Conservation (phyloP, 2,113 vertebrate genomes). For the Micronycteris hirsuta region DNA sequence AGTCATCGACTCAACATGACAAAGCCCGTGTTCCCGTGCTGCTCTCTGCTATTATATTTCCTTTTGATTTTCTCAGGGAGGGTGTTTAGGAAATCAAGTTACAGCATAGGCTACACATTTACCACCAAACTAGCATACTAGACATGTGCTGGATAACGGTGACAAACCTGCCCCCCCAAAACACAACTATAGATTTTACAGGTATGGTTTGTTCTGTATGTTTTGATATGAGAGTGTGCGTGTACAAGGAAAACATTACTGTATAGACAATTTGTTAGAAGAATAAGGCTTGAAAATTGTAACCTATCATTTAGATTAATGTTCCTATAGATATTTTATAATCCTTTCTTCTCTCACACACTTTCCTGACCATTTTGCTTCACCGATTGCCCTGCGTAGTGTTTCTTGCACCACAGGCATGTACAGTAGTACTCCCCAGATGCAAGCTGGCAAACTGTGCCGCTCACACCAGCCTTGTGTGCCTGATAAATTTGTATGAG, state of each 20-base stretch:
- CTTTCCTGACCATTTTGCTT: slow-evolving; percentile 22
- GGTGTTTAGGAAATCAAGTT: slow-evolving; percentile 50
- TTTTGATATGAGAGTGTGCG: slow-evolving; percentile 9
- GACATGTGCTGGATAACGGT: slow-evolving; percentile 28
- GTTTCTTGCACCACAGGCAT: neutral
- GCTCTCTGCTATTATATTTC: slow-evolving; percentile 2
- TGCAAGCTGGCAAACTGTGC: neutral
- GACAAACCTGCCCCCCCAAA: neutral
- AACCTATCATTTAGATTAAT: slow-evolving; percentile 32
- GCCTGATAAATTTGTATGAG: neutral
- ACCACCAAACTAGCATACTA: slow-evolving; percentile 47
- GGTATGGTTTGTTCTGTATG: neutral
- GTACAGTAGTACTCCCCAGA: neutral
- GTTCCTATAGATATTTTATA: slow-evolving; percentile 51
- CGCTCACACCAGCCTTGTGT: slow-evolving; percentile 2
- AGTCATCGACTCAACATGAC: neutral
- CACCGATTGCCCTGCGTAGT: slow-evolving; percentile 16
- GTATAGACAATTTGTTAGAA: slow-evolving; percentile 11
- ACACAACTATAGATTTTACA: slow-evolving; percentile 29
- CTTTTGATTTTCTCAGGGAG: slow-evolving; percentile 47
- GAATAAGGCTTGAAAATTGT: slow-evolving; percentile 40
- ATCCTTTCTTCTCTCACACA: neutral
- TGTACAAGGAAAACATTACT: neutral
- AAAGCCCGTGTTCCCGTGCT: neutral
- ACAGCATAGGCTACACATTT: slow-evolving; percentile 46